These are phyloP conservation scores for Zoanthus sansibaricus DNA, from an alignment of 92 coral and sea anemone genomes.

Conservation along the genomic window DNA sequence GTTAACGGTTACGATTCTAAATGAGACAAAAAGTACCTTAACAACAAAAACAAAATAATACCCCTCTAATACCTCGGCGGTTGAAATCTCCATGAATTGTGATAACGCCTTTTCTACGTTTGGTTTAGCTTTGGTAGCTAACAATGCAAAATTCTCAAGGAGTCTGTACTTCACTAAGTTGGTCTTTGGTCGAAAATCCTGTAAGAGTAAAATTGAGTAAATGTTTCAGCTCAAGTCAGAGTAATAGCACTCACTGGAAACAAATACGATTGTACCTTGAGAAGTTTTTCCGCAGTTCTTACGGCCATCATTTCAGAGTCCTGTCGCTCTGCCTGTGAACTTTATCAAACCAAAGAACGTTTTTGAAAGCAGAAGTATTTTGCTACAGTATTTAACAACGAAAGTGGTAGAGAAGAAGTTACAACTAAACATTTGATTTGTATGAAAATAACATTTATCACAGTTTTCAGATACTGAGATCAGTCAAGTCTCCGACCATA, in stretches of 20 bases:
- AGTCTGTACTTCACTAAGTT: slow-evolving; percentile 86
- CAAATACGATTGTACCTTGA: slow-evolving; percentile 69
- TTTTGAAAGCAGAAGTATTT: too few relatives aligned
- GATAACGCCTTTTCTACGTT: slow-evolving; percentile 90
- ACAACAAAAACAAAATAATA: neutral
- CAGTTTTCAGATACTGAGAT: too few relatives aligned
- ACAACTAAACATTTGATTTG: too few relatives aligned
- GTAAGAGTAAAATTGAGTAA: neutral
- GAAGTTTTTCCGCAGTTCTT: slow-evolving; percentile 95
- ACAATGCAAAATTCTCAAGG: slow-evolving; percentile 85
- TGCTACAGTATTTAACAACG: too few relatives aligned
- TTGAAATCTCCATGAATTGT: slow-evolving; percentile 96
- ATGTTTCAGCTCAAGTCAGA: neutral
- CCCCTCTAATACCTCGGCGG: slow-evolving; percentile 77
- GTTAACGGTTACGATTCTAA: neutral
- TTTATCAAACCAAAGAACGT: neutral
- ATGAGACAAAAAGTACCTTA: neutral
- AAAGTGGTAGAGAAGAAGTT: too few relatives aligned
- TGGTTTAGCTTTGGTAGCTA: slow-evolving; percentile 94
- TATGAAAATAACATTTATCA: too few relatives aligned
- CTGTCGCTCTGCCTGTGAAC: slow-evolving; percentile 87
- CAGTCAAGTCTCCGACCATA: too few relatives aligned
- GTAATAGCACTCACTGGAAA: neutral
- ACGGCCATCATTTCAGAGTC: slow-evolving; percentile 99
- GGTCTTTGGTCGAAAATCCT: slow-evolving; percentile 92